Evolutionary conservation across 2,888 invertebrate genomes (phyloP), one percentile per base, ranked within the genome.

Genomic region (Xylocampa areola): DNA sequence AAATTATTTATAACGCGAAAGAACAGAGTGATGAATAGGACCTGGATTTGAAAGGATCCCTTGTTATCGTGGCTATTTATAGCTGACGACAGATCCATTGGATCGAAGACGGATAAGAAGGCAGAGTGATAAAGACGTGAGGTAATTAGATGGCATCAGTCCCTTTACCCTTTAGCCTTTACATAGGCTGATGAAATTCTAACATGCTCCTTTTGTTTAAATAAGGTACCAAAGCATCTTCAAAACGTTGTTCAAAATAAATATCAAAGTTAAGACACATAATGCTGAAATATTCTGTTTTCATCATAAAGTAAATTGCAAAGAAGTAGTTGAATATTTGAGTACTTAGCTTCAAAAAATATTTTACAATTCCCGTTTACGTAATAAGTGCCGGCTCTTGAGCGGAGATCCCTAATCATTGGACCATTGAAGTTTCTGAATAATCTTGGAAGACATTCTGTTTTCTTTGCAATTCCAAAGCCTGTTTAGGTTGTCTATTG

Each of bases 1-100:
- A 76, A 73, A 77, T 77, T 73, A 79, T 79, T 79, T 80, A 78
- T 67, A 65, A 62, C 74, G 44, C 29, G 21, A 44, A 50, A 55
- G 60, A 66, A 63, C 67, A 41, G 43, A 51, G 54, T 66, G 75
- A 75, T 77, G 67, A 72, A 75, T 77, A 54, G 53, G 48, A 63
- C 37, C 36, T 48, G 53, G 43, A 60, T 62, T 51, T 73, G 55
- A 73, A 68, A 68, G 50, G 63, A 58, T 44, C 29, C 50, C 39
- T 44, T 41, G 58, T 49, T 70, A 73, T 59, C 53, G 53, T 32
- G 19, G 48, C 40, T 53, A 55, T 75, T 73, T 66, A 63, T 44
- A 61, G 53, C 51, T 55, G 61, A 61, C 54, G 59, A 58, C 51
- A 60, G 50, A 65, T 62, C 52, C 25, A 50, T 67, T 47, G 30